These are phyloP conservation scores for Dastarcus helophoroides DNA, from an alignment of 2,888 invertebrate genomes.

Conservation along the genomic window DNA sequence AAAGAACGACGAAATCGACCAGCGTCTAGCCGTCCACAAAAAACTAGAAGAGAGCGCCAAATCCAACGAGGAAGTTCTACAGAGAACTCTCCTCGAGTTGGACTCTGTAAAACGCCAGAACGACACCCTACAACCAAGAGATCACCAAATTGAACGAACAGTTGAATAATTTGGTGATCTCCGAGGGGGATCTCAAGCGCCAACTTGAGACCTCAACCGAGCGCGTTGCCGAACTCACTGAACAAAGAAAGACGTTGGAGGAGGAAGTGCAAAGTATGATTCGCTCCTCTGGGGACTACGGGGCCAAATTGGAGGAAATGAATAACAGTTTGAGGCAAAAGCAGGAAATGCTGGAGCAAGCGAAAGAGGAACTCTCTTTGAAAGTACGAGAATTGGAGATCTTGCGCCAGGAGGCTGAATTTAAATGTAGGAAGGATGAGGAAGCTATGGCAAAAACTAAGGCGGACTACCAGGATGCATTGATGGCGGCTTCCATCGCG, in stretches of 20 bases:
- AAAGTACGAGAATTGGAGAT: constrained; percentile 21
- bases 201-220: constrained; percentile 22
- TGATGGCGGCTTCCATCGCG: neutral
- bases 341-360: constrained; percentile 18
- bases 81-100: constrained; percentile 20
- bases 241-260: constrained; percentile 12
- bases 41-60: constrained; percentile 21
- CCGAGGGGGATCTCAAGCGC: constrained; percentile 13
- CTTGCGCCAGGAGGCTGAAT: constrained; percentile 1
- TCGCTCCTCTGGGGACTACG: constrained; percentile 22
- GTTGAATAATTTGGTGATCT: constrained; percentile 11
- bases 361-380: constrained; percentile 20
- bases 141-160: constrained; percentile 11
- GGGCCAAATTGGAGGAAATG: constrained; percentile 22
- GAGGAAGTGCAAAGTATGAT: constrained; percentile 15
- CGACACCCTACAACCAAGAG: constrained; percentile 12
- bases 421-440: too few relatives aligned
- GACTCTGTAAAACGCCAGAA: constrained; percentile 15
- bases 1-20: constrained; percentile 21
- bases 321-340: constrained; percentile 23
- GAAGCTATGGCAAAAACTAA: too few relatives aligned
- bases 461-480: neutral
- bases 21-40: constrained; percentile 14
- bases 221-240: constrained; percentile 37
- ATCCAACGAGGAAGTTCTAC: constrained; percentile 18